A percentile compares a stretch with the other conserved stretches of the same genome.
These are phyloP conservation scores for Dasysyrphus albostriatus DNA, from an alignment of 2,888 invertebrate genomes.

Conservation along the genomic window DNA sequence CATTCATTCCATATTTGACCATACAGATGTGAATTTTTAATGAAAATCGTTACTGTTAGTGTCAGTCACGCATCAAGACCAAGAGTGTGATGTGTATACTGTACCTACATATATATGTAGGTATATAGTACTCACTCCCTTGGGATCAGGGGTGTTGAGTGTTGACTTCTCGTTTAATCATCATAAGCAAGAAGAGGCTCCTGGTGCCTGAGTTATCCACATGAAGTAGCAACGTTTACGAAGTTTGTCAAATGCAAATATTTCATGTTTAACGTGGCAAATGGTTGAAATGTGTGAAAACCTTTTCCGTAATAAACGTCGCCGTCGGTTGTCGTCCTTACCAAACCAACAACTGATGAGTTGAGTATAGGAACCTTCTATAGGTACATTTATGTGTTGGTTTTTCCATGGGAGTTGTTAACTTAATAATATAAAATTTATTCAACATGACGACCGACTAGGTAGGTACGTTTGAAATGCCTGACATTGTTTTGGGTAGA, in stretches of 20 bases:
- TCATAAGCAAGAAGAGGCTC: slow-evolving; percentile 20
- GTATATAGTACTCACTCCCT: neutral
- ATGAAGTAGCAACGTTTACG: slow-evolving; percentile 39
- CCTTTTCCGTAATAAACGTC: slow-evolving; percentile 31
- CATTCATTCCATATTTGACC: slow-evolving; percentile 9
- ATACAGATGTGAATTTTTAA: slow-evolving; percentile 37
- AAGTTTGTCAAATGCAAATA: slow-evolving; percentile 67
- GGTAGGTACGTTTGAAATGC: neutral
- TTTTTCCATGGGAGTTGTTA: slow-evolving; percentile 23
- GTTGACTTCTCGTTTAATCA: slow-evolving; percentile 38
- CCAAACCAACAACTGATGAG: neutral
- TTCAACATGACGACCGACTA: slow-evolving; percentile 21
- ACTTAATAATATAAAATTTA: slow-evolving; percentile 41
- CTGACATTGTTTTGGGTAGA: slow-evolving; percentile 19
- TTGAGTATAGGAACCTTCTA: neutral
- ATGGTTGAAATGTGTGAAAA: slow-evolving; percentile 44
- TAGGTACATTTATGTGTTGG: slow-evolving; percentile 4
- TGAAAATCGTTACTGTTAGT: slow-evolving; percentile 26
- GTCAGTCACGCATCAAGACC: slow-evolving; percentile 36
- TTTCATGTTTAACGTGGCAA: slow-evolving; percentile 55
- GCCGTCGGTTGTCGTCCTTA: neutral
- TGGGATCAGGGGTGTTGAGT: neutral
- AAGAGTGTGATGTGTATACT: neutral
- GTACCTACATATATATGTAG: too few species aligned
- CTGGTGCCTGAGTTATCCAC: slow-evolving; percentile 33